A percentile compares a stretch with the other conserved stretches of the same genome.
Evolutionary conservation across 2,113 vertebrate species (phyloP).

Genomic region (Athene cunicularia): DNA sequence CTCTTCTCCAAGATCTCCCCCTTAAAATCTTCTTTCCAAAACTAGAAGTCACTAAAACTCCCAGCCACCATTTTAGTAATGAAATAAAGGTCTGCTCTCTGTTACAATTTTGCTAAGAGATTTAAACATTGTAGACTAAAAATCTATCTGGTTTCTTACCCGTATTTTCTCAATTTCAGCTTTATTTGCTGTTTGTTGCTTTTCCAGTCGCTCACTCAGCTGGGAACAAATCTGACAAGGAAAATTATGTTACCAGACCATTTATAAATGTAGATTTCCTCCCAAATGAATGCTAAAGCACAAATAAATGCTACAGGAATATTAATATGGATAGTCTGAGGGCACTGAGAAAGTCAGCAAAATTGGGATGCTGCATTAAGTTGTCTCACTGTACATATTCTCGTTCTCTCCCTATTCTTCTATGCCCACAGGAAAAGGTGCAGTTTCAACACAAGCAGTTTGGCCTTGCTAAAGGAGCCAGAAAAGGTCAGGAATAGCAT

Average conservation of each 20-base stretch:
- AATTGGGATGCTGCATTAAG: neutral
- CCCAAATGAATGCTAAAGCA: slow-evolving; percentile 26
- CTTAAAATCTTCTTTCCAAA: neutral
- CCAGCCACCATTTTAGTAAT: neutral
- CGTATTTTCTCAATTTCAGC: slow-evolving; percentile 95
- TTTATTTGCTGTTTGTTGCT: slow-evolving; percentile 92
- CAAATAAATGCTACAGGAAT: neutral
- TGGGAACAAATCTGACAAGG: slow-evolving; percentile 94
- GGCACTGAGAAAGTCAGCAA: neutral
- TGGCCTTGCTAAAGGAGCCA: neutral
- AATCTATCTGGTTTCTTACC: slow-evolving; percentile 78
- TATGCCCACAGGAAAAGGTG: neutral
- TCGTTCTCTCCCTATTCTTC: neutral
- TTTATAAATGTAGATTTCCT: slow-evolving; percentile 30
- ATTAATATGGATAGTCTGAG: neutral
- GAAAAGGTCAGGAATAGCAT: neutral
- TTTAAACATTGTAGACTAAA: neutral
- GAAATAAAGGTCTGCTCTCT: neutral
- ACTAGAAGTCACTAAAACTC: neutral
- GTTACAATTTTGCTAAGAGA: neutral
- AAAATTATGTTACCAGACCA: slow-evolving; percentile 27
- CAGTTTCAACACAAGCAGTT: neutral
- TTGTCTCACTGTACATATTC: neutral
- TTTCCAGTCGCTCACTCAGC: slow-evolving; percentile 95
- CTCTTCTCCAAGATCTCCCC: neutral